Evolutionary conservation across 2,797 vertebrate genomes (phyloP).

Genomic region (Xenops minutus): DNA sequence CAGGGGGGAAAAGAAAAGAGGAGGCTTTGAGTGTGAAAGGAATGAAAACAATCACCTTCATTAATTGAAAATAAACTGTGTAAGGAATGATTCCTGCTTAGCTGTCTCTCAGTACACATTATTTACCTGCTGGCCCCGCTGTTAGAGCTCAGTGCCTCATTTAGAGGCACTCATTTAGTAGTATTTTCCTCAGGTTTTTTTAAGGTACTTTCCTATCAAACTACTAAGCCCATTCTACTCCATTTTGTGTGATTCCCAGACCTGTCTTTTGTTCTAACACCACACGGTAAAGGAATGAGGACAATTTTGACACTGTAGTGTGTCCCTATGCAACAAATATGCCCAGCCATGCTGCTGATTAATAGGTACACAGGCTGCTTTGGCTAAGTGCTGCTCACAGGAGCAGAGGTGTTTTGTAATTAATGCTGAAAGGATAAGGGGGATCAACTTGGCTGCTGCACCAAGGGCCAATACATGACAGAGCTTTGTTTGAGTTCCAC

Average conservation of each 20-base stretch:
- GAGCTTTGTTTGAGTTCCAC: not conserved
- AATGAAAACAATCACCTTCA: not conserved
- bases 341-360: not conserved
- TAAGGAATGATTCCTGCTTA: not conserved
- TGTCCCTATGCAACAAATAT: not conserved
- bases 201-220: not conserved
- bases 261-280: not conserved
- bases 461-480: not conserved
- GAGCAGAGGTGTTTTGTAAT: not conserved
- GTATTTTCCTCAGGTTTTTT: not conserved
- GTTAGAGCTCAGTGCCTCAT: not conserved
- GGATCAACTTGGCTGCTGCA: not conserved
- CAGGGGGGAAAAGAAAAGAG: fast-evolving
- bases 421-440: not conserved
- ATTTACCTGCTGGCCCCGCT: not conserved
- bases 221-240: not conserved
- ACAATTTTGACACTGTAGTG: not conserved
- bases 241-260: not conserved
- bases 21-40: not conserved
- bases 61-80: not conserved
- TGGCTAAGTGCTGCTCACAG: not conserved
- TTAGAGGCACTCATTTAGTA: not conserved
- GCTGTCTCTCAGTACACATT: not conserved
- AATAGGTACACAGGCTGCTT: not conserved
- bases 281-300: fast-evolving